A percentile compares a stretch with the other conserved stretches of the same genome.
These are phyloP conservation scores for Scolanthus callimorphus DNA, from an alignment of 92 coral and sea anemone genomes.

Conservation along the genomic window DNA sequence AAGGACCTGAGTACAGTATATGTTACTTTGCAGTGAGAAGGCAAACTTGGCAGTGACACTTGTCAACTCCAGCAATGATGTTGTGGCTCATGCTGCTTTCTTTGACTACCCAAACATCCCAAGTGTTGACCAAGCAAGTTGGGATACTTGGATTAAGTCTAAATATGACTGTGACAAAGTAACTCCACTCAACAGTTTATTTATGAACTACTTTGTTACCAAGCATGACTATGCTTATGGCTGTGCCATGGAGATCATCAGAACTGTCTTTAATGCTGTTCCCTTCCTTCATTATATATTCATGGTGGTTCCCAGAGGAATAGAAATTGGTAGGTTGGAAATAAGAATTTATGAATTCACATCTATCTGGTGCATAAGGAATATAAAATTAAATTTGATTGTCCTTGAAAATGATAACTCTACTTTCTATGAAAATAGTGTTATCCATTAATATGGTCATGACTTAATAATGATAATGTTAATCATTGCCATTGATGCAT, in stretches of 20 bases:
- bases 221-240: slow-evolving; percentile 94
- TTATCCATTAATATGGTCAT: too few relatives aligned
- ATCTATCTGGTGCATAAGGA: too few relatives aligned
- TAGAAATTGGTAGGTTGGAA: slow-evolving; percentile 60
- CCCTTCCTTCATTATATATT: slow-evolving; percentile 88
- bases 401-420: too few relatives aligned
- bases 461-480: not conserved
- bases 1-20: too few relatives aligned
- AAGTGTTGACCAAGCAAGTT: slow-evolving; percentile 70
- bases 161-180: slow-evolving; percentile 72
- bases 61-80: slow-evolving; percentile 89
- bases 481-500: too few relatives aligned
- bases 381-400: too few relatives aligned
- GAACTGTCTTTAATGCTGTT: slow-evolving; percentile 98
- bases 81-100: slow-evolving; percentile 95
- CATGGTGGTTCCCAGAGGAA: slow-evolving; percentile 68
- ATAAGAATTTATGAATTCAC: too few relatives aligned
- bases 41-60: slow-evolving; percentile 91
- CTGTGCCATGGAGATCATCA: slow-evolving; percentile 85
- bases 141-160: slow-evolving; percentile 78
- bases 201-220: slow-evolving; percentile 96
- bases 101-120: slow-evolving; percentile 92
- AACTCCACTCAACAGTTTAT: slow-evolving; percentile 83
- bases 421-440: too few relatives aligned
- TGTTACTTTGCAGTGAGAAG: slow-evolving; percentile 95